A percentile compares a stretch with the other conserved stretches of the same genome.
These are phyloP conservation scores for Puma concolor DNA, from an alignment of 2,113 vertebrate genomes.

Conservation along the genomic window DNA sequence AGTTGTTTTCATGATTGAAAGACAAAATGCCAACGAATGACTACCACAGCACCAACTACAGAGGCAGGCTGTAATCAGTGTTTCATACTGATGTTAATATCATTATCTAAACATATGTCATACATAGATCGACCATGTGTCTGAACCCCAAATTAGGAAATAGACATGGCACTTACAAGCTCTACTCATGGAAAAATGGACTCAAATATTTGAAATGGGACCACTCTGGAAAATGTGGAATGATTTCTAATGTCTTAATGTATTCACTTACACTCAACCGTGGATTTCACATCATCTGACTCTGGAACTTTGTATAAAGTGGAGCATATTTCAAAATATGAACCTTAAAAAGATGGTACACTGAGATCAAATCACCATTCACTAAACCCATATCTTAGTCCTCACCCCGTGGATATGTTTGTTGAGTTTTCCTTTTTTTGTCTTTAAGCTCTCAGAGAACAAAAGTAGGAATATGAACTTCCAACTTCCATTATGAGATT, in stretches of 20 bases:
- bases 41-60: not conserved
- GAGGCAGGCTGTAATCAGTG: not conserved
- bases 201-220: not conserved
- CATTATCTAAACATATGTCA: not conserved
- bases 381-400: not conserved
- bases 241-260: not conserved
- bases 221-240: not conserved
- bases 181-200: not conserved
- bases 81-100: not conserved
- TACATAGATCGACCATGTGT: not conserved
- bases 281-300: not conserved
- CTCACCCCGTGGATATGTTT: not conserved
- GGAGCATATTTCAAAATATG: not conserved
- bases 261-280: not conserved
- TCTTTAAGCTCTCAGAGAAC: not conserved
- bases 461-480: constrained; percentile 20
- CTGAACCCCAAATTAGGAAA: not conserved
- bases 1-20: not conserved
- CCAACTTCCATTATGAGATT: not conserved
- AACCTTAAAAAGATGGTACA: not conserved
- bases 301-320: not conserved
- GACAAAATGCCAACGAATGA: not conserved
- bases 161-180: not conserved
- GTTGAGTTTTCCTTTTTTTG: not conserved
- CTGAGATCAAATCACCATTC: not conserved